Evolutionary conservation across 64 coral and sea anemone species (phyloP).

Genomic region (Dendronephthya gigantea): DNA sequence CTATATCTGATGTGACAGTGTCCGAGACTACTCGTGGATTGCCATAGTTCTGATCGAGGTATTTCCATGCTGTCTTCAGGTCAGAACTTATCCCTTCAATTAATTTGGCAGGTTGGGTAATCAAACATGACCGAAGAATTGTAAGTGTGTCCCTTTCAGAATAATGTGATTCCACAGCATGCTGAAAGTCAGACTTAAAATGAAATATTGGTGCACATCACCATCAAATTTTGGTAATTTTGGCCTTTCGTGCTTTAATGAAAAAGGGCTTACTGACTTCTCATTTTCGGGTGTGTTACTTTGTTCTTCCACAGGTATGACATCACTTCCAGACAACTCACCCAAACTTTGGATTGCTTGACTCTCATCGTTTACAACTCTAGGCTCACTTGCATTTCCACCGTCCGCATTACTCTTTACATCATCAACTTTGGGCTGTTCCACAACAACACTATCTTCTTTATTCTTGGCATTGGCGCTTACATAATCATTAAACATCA

Average conservation of each 20-base stretch:
- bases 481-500: not conserved
- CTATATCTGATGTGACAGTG: conserved; percentile 45
- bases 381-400: too few species aligned
- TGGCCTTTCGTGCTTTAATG: conserved; percentile 52
- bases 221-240: conserved; percentile 52
- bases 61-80: conserved; percentile 34
- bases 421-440: not conserved
- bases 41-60: conserved; percentile 50
- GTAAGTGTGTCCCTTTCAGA: conserved; percentile 49
- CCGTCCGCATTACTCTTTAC: not conserved
- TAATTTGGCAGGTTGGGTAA: conserved; percentile 36
- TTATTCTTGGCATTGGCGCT: not conserved
- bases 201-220: conserved; percentile 47
- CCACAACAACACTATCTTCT: too few species aligned
- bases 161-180: conserved; percentile 47
- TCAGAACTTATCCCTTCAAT: conserved; percentile 57
- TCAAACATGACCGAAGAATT: conserved; percentile 45
- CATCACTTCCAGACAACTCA: not conserved
- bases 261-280: not conserved
- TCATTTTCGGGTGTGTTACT: not conserved
- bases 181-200: conserved; percentile 34
- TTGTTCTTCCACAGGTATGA: not conserved
- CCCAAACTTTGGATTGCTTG: not conserved
- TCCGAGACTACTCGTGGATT: conserved; percentile 58
- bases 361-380: not conserved